phyloP scores from a whole-genome alignment of 2,888 invertebrate genomes.

The Dynastes hyllus region DNA sequence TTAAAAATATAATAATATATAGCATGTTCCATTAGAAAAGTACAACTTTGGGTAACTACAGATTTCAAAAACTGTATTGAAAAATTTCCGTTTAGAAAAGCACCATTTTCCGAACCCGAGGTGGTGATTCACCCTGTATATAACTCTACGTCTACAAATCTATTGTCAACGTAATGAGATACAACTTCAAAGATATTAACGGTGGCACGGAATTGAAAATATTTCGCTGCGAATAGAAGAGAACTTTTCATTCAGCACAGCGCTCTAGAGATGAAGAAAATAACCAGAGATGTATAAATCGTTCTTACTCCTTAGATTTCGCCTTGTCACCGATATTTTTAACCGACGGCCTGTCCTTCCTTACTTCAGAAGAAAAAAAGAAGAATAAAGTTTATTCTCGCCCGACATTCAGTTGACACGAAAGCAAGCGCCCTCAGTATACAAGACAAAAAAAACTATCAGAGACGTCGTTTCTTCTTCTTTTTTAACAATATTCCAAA shows the following conservation, averaged over 20 bases:
- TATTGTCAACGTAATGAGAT: no score
- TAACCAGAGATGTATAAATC: background rate
- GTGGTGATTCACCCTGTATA: no score
- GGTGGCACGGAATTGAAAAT: background rate
- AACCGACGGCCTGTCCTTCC: background rate
- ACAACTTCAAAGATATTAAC: no score
- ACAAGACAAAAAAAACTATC: conserved; percentile 16
- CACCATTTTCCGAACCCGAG: no score
- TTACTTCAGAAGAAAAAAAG: background rate
- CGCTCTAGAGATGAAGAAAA: background rate
- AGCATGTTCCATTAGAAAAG: no score
- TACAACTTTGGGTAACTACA: no score
- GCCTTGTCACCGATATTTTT: background rate
- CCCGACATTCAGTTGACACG: conserved; percentile 7
- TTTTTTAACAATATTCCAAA: conserved; percentile 13
- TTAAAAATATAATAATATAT: no score
- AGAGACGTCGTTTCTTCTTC: background rate
- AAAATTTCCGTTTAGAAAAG: no score
- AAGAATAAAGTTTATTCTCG: background rate
- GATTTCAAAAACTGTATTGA: no score
- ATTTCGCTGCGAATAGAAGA: background rate
- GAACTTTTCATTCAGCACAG: background rate
- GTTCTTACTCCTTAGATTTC: background rate
- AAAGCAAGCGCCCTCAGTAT: background rate
- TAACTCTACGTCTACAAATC: no score